Evolutionary conservation across 2,888 invertebrate species (phyloP).

Genomic region (Anoncus sp.): DNA sequence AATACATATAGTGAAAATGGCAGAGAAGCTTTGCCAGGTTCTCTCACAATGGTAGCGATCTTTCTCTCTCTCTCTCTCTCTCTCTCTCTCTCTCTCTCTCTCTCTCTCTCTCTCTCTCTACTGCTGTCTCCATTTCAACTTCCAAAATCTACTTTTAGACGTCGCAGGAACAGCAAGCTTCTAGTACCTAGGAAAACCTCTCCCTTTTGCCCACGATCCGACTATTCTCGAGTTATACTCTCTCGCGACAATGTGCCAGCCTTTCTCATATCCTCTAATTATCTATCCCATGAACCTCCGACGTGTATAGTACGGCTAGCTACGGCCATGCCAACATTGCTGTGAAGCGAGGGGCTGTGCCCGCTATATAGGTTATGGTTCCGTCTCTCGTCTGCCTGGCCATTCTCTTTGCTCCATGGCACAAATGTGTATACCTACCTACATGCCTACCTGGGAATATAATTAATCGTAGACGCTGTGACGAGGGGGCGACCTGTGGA

Average conservation of each 20-base stretch:
- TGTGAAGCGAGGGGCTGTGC: slow-evolving; percentile 27
- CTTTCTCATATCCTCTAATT: slow-evolving; percentile 70
- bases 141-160: slow-evolving; percentile 46
- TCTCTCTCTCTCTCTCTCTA: too few species aligned
- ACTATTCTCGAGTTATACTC: slow-evolving; percentile 54
- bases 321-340: slow-evolving; percentile 12
- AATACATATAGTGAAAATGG: slow-evolving; percentile 36
- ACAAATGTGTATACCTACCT: slow-evolving; percentile 24
- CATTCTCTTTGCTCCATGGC: slow-evolving; percentile 22
- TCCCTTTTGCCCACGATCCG: slow-evolving; percentile 48
- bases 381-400: slow-evolving; percentile 9
- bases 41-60: slow-evolving; percentile 21
- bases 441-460: slow-evolving; percentile 44
- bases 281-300: slow-evolving; percentile 58
- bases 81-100: slow-evolving; percentile 21
- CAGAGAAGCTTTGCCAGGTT: slow-evolving; percentile 45
- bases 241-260: slow-evolving; percentile 53
- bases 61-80: slow-evolving; percentile 25
- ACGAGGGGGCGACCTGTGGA: slow-evolving; percentile 35
- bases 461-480: slow-evolving; percentile 53
- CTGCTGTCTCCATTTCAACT: slow-evolving; percentile 5
- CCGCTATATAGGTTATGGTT: slow-evolving; percentile 19
- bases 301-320: slow-evolving; percentile 28
- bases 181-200: slow-evolving; percentile 29
- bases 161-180: slow-evolving; percentile 35